Base-by-base conservation (phyloP, 2,888 invertebrate species). In the Autographa pulchrina region DNA sequence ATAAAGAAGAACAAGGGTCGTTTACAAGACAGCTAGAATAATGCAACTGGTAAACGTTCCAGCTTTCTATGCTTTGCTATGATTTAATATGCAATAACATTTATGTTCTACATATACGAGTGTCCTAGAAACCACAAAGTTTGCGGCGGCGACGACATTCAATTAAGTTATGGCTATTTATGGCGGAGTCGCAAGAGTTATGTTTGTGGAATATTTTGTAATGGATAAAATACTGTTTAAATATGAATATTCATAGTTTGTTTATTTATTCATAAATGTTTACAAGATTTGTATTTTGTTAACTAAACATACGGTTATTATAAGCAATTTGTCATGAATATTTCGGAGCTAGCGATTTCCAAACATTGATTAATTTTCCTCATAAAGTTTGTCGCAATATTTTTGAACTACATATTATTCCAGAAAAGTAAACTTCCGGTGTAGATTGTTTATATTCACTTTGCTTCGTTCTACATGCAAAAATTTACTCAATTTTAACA, bases 51-150 rank as follows among this genome's bases (percentile, higher is more conserved):
- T 68, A 66, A 78, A 74, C 63, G 67, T 66, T 68, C 65, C 62
- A 73, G 62, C 65, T 20, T 72, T 62, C 52, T 54, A 41, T 64
- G 59, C 52, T 64, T 18, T 60, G 59, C 65, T 68, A 78, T 78
- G 79, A 78, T 78, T 78, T 78, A 82, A 73, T 82, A 65, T 78
- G 65, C 68, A 81, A 74, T 78, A 78, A 81, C 79, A 78, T 65
- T 65, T 74, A 63, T 62, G n/a, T 64, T 25, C 79, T 62, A 70
- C 81, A 72, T 78, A 78, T 64, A 68, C 38, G 74, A 38, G 58
- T 81, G 68, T 68, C 48, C 58, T 14, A 78, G 60, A 68, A 73
- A 73, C 82, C 65, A 73, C 78, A 56, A 68, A 68, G 58, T 68
- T 65, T 77, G 73, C 65, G 73, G 78, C 62, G 62, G n/a, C 72